Percentiles rank a stretch among this genome's conserved stretches.
Conservation (phyloP, 2,797 vertebrate species). For the Lutjanus argentimaculatus region DNA sequence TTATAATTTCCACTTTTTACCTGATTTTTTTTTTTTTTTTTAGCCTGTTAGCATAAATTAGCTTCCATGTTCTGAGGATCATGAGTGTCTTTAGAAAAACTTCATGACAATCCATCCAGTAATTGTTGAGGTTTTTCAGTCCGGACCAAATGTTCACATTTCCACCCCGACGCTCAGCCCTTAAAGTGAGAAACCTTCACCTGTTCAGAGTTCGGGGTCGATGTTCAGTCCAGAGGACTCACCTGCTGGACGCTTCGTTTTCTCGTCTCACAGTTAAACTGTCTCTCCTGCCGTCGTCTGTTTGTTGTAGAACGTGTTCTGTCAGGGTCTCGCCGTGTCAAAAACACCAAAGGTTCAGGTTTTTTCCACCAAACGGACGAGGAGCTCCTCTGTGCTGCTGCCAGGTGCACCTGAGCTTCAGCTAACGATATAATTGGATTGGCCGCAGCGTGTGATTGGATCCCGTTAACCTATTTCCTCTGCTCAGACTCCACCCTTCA, state of each 20-base stretch:
- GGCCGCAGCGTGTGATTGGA: conserved; percentile 79
- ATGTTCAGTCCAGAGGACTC: conserved; percentile 13
- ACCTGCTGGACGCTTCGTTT: conserved; percentile 40
- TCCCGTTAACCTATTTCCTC: conserved; percentile 83
- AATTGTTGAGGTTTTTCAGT: not conserved
- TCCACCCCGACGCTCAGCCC: not conserved
- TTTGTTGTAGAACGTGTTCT: conserved; percentile 58
- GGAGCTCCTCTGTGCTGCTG: conserved; percentile 16
- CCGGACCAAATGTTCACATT: not conserved
- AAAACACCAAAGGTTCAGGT: conserved; percentile 52
- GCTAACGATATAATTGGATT: conserved; percentile 79
- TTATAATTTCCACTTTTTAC: too few relatives aligned
- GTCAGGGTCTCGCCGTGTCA: conserved; percentile 30
- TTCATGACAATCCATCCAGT: too few relatives aligned
- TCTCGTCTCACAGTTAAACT: conserved; percentile 16
- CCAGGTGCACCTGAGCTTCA: conserved; percentile 67
- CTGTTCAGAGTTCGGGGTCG: conserved; percentile 4
- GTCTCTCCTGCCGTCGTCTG: conserved; percentile 38
- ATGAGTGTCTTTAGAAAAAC: not conserved
- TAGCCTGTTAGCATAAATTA: too few relatives aligned
- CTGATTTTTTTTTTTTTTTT: too few relatives aligned
- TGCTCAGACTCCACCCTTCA: conserved; percentile 63
- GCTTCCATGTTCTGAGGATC: not conserved
- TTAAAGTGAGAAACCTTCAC: not conserved
- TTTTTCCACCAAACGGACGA: conserved; percentile 29